Evolutionary conservation across 2,113 vertebrate genomes (phyloP).

Genomic region (Cheirogaleus medius): DNA sequence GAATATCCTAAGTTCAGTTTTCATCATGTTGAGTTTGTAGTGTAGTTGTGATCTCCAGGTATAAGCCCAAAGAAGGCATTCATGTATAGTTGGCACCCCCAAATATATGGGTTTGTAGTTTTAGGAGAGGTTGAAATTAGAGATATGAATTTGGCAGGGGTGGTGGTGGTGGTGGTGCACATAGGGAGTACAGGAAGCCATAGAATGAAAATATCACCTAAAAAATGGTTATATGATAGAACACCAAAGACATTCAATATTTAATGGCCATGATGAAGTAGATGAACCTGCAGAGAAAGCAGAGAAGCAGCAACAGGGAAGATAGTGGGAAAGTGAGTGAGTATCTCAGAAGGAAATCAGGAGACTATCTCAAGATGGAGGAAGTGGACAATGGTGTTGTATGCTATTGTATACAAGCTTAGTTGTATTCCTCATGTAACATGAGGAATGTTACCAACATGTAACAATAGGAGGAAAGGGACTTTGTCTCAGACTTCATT

Average conservation of each 20-base stretch:
- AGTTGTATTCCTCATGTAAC: not conserved
- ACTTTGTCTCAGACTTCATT: not conserved
- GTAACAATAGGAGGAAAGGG: not conserved
- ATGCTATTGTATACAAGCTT: too few species aligned
- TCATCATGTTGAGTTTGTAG: not conserved
- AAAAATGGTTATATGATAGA: not conserved
- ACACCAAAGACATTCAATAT: not conserved
- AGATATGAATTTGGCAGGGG: not conserved
- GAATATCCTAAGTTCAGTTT: not conserved
- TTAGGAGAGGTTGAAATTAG: not conserved
- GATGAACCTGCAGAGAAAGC: not conserved
- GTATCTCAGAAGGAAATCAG: not conserved
- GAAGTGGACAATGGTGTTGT: not conserved
- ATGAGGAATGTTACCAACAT: too few species aligned
- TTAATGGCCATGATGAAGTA: not conserved
- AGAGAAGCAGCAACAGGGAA: not conserved
- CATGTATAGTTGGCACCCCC: not conserved
- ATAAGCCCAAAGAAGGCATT: not conserved
- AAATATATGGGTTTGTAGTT: not conserved
- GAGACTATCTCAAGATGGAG: not conserved
- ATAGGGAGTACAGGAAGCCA: not conserved
- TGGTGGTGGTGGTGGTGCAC: not conserved
- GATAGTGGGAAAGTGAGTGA: not conserved
- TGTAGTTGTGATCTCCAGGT: not conserved
- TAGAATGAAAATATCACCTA: not conserved